Conservation (phyloP, 2,113 vertebrate species). For the Anhinga rufa region DNA sequence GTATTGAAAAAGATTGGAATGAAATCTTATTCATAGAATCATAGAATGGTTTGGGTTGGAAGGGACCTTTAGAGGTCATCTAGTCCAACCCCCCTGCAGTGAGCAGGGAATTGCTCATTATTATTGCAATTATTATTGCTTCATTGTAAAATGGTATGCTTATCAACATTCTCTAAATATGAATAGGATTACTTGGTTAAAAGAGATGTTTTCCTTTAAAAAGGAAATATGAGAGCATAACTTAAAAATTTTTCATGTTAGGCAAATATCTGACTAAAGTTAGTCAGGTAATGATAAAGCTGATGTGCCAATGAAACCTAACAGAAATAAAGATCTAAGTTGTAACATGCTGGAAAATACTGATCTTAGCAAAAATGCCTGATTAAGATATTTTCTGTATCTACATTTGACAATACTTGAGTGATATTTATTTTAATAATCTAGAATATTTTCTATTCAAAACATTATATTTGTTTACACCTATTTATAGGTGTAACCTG, state of each 20-base stretch:
- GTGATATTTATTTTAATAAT: not conserved
- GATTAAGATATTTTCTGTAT: not conserved
- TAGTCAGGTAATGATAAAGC: not conserved
- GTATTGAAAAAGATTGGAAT: not conserved
- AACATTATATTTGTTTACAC: not conserved
- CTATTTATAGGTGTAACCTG: not conserved
- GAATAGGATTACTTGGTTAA: not conserved
- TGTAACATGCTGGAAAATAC: not conserved
- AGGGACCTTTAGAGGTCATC: too few species aligned
- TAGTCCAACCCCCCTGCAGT: too few species aligned
- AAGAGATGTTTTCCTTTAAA: not conserved
- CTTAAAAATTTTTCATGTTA: not conserved
- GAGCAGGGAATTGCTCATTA: too few species aligned
- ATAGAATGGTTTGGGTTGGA: too few species aligned
- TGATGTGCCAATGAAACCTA: not conserved
- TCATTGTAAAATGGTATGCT: not conserved
- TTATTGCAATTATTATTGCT: not conserved
- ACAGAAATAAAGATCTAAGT: not conserved
- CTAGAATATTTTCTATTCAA: not conserved
- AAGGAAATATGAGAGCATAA: not conserved
- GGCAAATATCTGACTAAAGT: not conserved
- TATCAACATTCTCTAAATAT: not conserved
- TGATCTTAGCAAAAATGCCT: not conserved
- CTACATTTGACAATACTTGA: not conserved
- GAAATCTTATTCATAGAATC: not conserved